Conservation (phyloP, 2,113 vertebrate genomes). For the Peromyscus maniculatus region DNA sequence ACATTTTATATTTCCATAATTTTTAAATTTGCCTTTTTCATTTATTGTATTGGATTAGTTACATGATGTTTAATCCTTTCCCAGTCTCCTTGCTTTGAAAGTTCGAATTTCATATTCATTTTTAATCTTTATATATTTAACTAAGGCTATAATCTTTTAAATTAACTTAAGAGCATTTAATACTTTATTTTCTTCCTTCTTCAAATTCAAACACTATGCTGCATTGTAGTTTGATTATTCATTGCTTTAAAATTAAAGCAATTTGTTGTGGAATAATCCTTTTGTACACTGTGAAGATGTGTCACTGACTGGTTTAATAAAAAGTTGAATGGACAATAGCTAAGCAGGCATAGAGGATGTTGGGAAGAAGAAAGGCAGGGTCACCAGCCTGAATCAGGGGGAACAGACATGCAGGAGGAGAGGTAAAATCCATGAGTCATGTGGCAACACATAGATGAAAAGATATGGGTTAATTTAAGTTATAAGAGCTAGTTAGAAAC, state of each 20-base stretch:
- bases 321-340: neutral
- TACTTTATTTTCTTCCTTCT: neutral
- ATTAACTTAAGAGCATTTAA: constrained; percentile 16
- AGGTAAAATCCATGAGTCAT: neutral
- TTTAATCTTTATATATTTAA: constrained; percentile 6
- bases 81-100: neutral
- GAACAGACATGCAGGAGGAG: neutral
- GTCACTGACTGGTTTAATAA: neutral
- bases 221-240: neutral
- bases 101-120: neutral
- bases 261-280: neutral
- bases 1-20: neutral
- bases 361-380: neutral
- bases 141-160: neutral
- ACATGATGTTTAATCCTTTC: neutral
- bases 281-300: neutral
- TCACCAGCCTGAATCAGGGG: neutral
- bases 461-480: neutral
- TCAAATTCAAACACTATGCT: neutral
- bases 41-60: constrained; percentile 8
- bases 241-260: constrained; percentile 41
- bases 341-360: neutral
- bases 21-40: constrained; percentile 22
- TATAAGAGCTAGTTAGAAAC: neutral
- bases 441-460: neutral